Percentiles rank a stretch among this genome's conserved stretches.
phyloP scores from a whole-genome alignment of 2,113 vertebrate species.

The Burhinus oedicnemus region DNA sequence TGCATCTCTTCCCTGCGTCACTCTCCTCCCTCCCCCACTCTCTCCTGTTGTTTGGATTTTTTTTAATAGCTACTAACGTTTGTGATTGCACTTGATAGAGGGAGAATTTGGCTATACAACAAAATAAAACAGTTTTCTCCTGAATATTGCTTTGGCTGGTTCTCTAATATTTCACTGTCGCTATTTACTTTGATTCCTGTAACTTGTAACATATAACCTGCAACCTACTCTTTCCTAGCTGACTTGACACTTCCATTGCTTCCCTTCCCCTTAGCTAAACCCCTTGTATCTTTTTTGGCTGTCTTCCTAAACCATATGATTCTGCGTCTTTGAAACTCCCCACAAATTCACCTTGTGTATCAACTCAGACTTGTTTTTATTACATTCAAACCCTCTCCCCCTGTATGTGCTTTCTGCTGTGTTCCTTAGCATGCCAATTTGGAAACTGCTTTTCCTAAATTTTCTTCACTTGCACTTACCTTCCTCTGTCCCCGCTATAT shows the following conservation, averaged over 20 bases:
- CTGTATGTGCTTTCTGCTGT: not conserved
- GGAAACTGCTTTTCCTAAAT: not conserved
- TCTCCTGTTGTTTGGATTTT: not conserved
- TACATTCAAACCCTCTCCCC: not conserved
- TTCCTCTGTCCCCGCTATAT: not conserved
- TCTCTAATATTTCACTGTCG: not conserved
- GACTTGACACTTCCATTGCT: not conserved
- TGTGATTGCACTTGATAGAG: not conserved
- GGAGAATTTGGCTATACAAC: not conserved
- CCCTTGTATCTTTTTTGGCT: not conserved
- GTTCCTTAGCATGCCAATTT: not conserved
- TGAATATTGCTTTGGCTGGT: not conserved
- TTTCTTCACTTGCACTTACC: not conserved
- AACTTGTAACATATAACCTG: not conserved
- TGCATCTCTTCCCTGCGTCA: not conserved
- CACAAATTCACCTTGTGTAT: not conserved
- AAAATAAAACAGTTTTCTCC: not conserved
- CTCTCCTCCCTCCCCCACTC: not conserved
- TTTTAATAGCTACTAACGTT: not conserved
- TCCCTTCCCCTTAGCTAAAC: not conserved
- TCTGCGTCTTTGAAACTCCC: not conserved
- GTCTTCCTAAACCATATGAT: not conserved
- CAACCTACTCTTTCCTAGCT: not conserved
- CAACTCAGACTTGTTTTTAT: not conserved
- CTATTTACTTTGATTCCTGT: not conserved